Evolutionary conservation across 2,888 invertebrate genomes (phyloP).

Genomic region (Caenorhabditis plicata): DNA sequence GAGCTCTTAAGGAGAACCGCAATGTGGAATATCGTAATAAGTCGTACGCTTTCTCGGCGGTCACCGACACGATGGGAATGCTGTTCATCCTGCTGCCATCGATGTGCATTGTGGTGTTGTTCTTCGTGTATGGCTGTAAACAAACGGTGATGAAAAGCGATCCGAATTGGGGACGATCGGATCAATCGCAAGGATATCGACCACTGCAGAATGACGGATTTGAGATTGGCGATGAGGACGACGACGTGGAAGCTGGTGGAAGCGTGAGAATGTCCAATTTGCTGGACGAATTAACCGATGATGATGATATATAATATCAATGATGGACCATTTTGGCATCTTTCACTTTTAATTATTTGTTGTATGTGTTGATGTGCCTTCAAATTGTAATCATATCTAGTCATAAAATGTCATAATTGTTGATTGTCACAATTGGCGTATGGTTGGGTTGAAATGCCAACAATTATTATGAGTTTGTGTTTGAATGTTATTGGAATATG

Average conservation of each 20-base stretch:
- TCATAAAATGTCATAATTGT: too few species aligned
- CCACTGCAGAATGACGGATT: constrained; percentile 26
- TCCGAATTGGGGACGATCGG: constrained; percentile 32
- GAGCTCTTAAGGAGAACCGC: constrained; percentile 25
- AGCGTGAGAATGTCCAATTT: constrained; percentile 26
- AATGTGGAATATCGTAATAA: constrained; percentile 4
- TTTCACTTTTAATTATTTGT: too few species aligned
- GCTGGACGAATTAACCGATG: constrained; percentile 29
- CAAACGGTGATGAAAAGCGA: constrained; percentile 34
- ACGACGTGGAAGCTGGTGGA: constrained; percentile 14
- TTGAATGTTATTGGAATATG: too few species aligned
- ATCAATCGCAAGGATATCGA: constrained; percentile 27
- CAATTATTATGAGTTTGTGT: too few species aligned
- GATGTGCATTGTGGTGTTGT: constrained; percentile 38
- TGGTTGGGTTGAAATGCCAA: too few species aligned
- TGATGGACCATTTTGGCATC: too few species aligned
- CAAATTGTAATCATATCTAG: too few species aligned
- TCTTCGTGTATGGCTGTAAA: constrained; percentile 42
- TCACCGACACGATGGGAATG: constrained; percentile 42
- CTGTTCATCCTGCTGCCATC: constrained; percentile 42
- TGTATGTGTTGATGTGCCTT: too few species aligned
- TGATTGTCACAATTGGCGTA: too few species aligned
- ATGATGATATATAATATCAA: constrained; percentile 12
- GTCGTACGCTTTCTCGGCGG: constrained; percentile 21
- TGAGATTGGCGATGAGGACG: constrained; percentile 22